Evolutionary conservation across 2,797 vertebrate genomes (phyloP), one percentile per base, ranked within the genome.

Genomic region (Zenarchopterus dispar): DNA sequence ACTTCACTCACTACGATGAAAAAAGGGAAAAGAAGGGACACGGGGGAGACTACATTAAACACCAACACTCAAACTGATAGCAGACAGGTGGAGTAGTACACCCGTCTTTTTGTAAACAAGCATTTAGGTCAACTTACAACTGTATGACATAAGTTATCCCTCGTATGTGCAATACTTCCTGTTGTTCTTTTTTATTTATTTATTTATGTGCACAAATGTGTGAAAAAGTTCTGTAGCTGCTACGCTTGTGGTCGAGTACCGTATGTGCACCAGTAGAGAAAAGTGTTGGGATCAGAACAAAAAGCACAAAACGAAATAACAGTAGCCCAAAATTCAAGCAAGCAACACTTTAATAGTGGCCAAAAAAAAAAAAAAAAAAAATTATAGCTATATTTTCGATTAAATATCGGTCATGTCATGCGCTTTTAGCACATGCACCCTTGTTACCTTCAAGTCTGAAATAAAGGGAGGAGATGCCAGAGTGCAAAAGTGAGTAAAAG

Each of bases 1-100:
- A 47, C 36, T 22, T 36, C 75, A 56, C 42, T 86, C 76, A 79
- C 73, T 17, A 3, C 67, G 71, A 71, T 36, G 68, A 59, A 53
- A 52, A 55, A 66, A 48, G 19, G 70, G 53, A 53, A 59, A 11
- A 10, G 44, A 49, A 15, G 47, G 0, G 41, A 19, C 5, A 7
- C 2, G 28, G 56, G 46, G 41, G 49, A 58, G 58, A 41, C 73
- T 70, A 73, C 56, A 43, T 45, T 51, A 11, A 53, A 77, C 26
- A 54, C 76, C 4, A 31, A 36, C 33, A 73, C 45, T 46, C 22
- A 36, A 58, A 44, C 51, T 21, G 55, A 33, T 28, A 36, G 33
- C 9, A 36, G 59, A 28, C 31, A 41, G 54, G 57, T 59, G 60
- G 54, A 62, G 43, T 15, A 26, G 55, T 42, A 33, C 56, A 62